Conservation (phyloP, 2,113 vertebrate genomes). For the Uria lomvia region DNA sequence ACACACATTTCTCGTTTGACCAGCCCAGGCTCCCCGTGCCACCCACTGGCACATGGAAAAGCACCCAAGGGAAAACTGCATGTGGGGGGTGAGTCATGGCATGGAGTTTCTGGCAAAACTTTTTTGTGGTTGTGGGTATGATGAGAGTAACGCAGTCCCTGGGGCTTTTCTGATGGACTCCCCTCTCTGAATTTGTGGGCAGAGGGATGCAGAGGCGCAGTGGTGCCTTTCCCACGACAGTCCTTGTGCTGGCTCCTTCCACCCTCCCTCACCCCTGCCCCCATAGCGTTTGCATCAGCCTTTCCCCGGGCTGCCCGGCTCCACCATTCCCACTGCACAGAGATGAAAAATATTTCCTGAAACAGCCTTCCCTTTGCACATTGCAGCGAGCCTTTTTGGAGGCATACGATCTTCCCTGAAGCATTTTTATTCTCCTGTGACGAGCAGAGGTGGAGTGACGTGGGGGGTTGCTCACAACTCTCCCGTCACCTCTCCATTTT, state of each 20-base stretch:
- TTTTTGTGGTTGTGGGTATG: neutral
- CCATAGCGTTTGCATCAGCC: fast-evolving
- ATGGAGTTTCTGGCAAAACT: neutral
- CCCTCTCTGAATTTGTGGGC: neutral
- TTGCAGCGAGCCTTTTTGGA: neutral
- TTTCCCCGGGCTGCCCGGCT: neutral
- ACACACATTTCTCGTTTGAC: fast-evolving
- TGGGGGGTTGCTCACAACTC: neutral
- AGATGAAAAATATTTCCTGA: neutral
- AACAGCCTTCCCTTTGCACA: neutral
- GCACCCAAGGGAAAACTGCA: fast-evolving
- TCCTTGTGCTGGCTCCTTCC: fast-evolving
- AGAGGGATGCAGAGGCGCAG: neutral
- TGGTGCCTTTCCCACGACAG: fast-evolving
- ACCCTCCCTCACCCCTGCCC: neutral
- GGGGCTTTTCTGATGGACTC: neutral
- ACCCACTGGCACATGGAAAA: neutral
- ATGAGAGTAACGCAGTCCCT: neutral
- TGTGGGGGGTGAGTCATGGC: neutral
- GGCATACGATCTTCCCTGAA: neutral
- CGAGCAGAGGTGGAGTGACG: neutral
- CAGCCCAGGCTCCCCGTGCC: neutral
- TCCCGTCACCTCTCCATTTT: neutral
- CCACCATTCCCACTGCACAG: fast-evolving
- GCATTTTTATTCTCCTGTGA: neutral